Evolutionary conservation across 2,113 vertebrate genomes (phyloP).

Genomic region (Hyaena hyaena): DNA sequence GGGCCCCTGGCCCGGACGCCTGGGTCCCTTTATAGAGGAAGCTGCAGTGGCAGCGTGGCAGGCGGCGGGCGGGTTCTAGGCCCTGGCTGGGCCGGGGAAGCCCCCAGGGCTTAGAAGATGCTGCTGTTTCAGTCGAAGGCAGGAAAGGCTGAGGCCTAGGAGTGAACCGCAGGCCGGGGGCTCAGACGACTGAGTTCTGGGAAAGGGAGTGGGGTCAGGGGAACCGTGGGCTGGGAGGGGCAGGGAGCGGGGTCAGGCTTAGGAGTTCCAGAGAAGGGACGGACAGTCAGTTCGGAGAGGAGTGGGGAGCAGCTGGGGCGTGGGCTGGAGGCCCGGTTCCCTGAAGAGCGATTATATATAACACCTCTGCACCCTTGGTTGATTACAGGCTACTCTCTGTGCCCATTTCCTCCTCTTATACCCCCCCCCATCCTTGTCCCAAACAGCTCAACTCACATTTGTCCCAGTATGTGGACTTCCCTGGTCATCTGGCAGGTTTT

Average conservation of each 20-base stretch:
- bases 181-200: slow-evolving; percentile 69
- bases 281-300: slow-evolving; percentile 64
- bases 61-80: slow-evolving; percentile 79
- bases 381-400: neutral
- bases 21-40: slow-evolving; percentile 83
- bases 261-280: slow-evolving; percentile 68
- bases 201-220: slow-evolving; percentile 67
- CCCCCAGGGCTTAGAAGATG: slow-evolving; percentile 79
- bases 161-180: slow-evolving; percentile 72
- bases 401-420: neutral
- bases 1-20: slow-evolving; percentile 62
- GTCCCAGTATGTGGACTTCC: neutral
- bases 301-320: neutral
- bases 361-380: slow-evolving; percentile 1
- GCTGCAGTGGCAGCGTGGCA: slow-evolving; percentile 75
- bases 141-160: slow-evolving; percentile 81
- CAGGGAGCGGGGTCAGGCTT: slow-evolving; percentile 53
- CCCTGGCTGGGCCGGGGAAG: slow-evolving; percentile 77
- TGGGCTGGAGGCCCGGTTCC: slow-evolving; percentile 31
- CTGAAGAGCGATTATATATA: slow-evolving; percentile 38
- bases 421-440: neutral
- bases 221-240: slow-evolving; percentile 11
- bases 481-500: neutral
- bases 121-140: slow-evolving; percentile 72
- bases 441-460: neutral